Percentiles rank a stretch among this genome's conserved stretches.
phyloP scores from a whole-genome alignment of 2,113 vertebrate genomes.

The Ceyx cyanopectus region DNA sequence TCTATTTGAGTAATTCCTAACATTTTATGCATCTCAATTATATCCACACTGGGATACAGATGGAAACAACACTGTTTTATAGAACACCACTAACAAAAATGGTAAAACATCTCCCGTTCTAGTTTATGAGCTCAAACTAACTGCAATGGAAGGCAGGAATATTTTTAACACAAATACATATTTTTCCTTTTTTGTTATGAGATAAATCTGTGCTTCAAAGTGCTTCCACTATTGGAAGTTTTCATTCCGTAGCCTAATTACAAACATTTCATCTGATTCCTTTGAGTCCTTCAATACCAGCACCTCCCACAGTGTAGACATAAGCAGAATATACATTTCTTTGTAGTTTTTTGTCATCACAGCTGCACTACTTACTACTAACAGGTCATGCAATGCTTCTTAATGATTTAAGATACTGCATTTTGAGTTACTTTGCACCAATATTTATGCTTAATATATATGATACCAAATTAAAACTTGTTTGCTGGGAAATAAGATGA shows the following conservation, averaged over 20 bases:
- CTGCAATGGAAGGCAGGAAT: not conserved
- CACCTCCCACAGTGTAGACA: not conserved
- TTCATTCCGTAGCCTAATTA: not conserved
- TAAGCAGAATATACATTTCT: not conserved
- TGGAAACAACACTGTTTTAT: not conserved
- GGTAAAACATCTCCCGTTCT: not conserved
- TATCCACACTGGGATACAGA: not conserved
- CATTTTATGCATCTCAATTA: not conserved
- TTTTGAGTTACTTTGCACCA: not conserved
- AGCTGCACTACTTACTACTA: not conserved
- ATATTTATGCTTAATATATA: not conserved
- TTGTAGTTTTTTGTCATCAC: not conserved
- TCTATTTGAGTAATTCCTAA: not conserved
- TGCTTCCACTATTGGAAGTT: not conserved
- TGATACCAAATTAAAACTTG: not conserved
- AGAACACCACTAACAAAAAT: constrained; percentile 15
- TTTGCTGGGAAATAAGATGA: not conserved
- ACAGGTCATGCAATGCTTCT: not conserved
- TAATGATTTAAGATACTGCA: not conserved
- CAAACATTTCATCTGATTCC: not conserved
- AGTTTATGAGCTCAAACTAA: not conserved
- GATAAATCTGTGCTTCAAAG: not conserved
- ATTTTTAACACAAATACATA: not conserved
- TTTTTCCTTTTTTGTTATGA: not conserved
- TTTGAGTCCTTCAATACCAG: not conserved